phyloP scores from a whole-genome alignment of 2,113 vertebrate genomes.

The Mesocricetus auratus region DNA sequence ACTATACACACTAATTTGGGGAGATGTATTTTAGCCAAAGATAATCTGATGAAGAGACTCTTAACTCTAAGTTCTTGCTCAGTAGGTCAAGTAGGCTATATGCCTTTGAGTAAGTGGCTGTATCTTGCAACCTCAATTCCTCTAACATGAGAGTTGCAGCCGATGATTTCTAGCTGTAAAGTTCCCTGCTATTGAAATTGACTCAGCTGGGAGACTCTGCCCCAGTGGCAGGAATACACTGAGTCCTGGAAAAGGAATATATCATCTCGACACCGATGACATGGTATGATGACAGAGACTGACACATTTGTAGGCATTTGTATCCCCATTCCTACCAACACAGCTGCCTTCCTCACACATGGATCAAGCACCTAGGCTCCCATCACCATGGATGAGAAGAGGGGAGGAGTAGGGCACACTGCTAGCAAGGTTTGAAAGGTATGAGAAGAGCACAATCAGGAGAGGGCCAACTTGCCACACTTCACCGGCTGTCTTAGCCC shows the following conservation, averaged over 20 bases:
- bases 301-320: background rate
- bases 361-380: background rate
- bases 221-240: background rate
- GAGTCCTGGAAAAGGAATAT: background rate
- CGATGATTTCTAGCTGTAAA: background rate
- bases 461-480: background rate
- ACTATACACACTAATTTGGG: background rate
- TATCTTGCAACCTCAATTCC: background rate
- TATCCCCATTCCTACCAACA: background rate
- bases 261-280: background rate
- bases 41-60: background rate
- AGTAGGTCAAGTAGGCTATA: background rate
- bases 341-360: background rate
- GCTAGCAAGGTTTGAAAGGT: background rate
- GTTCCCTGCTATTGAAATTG: background rate
- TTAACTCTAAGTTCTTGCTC: background rate
- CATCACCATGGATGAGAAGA: background rate
- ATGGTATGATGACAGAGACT: background rate
- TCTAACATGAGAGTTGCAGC: background rate
- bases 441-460: background rate
- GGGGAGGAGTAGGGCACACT: background rate
- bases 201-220: background rate
- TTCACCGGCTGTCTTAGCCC: background rate
- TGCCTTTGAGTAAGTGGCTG: background rate
- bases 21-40: background rate